Evolutionary conservation across 2,113 vertebrate species (phyloP).

Genomic region (Cynocephalus volans): DNA sequence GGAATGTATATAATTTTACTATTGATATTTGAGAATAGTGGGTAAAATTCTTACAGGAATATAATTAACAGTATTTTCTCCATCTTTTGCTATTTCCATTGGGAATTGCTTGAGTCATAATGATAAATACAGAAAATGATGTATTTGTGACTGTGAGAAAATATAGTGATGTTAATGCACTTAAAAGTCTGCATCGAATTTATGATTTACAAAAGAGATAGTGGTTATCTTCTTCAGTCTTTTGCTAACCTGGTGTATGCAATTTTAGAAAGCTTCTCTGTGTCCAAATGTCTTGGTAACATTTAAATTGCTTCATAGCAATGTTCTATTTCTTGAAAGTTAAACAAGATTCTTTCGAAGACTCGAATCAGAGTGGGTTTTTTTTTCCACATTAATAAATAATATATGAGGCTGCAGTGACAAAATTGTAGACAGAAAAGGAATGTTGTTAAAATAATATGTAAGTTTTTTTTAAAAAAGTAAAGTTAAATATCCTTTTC

Average conservation of each 20-base stretch:
- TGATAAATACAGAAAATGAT: conserved; percentile 52
- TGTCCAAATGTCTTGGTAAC: neutral
- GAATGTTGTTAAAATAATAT: neutral
- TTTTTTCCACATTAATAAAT: neutral
- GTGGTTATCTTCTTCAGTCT: conserved; percentile 16
- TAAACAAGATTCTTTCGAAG: conserved; percentile 43
- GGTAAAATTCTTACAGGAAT: conserved; percentile 30
- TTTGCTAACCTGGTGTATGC: neutral
- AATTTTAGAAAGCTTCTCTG: conserved; percentile 43
- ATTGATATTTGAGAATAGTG: conserved; percentile 54
- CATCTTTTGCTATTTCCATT: neutral
- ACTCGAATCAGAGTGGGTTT: neutral
- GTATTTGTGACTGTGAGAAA: conserved; percentile 39
- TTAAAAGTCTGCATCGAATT: neutral
- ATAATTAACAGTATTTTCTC: conserved; percentile 16
- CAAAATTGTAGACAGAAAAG: neutral
- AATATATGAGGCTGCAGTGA: neutral
- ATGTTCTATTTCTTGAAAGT: conserved; percentile 49
- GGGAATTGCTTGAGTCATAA: neutral
- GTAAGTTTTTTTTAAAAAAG: neutral
- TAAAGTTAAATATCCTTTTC: too few species aligned
- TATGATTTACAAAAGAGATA: conserved; percentile 24
- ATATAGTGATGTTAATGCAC: conserved; percentile 29
- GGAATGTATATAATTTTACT: conserved; percentile 51
- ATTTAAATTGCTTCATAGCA: conserved; percentile 35